A percentile compares a stretch with the other conserved stretches of the same genome.
These are phyloP conservation scores for Drosophila tsacasi DNA, from an alignment of 1,140 invertebrate genomes.

Conservation along the genomic window DNA sequence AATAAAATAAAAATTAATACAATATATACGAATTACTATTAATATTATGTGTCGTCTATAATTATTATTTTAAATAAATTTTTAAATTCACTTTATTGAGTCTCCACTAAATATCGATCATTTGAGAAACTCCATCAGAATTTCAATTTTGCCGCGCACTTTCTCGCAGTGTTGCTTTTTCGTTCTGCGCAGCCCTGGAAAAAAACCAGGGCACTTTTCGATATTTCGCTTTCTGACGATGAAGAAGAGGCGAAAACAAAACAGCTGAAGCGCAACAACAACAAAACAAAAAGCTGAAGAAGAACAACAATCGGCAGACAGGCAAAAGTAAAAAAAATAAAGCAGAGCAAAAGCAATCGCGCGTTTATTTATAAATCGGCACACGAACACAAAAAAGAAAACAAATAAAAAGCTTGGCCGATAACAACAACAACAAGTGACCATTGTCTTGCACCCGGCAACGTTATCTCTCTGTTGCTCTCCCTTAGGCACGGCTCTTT, in stretches of 20 bases:
- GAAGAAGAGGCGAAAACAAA: conserved; percentile 12
- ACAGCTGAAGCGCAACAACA: conserved; percentile 24
- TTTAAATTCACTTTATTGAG: neutral
- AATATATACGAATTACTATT: neutral
- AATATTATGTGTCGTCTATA: neutral
- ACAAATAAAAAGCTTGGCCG: conserved; percentile 10
- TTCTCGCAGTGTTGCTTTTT: conserved; percentile 9
- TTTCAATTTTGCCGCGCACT: conserved; percentile 20
- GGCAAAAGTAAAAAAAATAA: neutral
- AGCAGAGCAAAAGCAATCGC: conserved; percentile 18
- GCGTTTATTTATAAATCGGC: conserved; percentile 41
- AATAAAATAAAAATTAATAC: neutral
- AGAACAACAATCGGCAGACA: conserved; percentile 3
- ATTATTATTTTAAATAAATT: no score
- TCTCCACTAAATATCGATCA: conserved; percentile 6
- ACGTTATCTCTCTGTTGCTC: conserved; percentile 14
- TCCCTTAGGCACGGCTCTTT: neutral
- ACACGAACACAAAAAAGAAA: conserved; percentile 43
- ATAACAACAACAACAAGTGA: conserved; percentile 18
- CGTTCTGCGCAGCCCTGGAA: conserved; percentile 6
- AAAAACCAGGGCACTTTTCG: conserved; percentile 11
- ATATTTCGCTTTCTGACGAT: conserved; percentile 17
- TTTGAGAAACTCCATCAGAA: neutral
- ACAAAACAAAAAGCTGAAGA: neutral
- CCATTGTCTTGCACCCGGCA: conserved; percentile 26